Evolutionary conservation across 2,113 vertebrate genomes (phyloP).

Genomic region (Uria lomvia): DNA sequence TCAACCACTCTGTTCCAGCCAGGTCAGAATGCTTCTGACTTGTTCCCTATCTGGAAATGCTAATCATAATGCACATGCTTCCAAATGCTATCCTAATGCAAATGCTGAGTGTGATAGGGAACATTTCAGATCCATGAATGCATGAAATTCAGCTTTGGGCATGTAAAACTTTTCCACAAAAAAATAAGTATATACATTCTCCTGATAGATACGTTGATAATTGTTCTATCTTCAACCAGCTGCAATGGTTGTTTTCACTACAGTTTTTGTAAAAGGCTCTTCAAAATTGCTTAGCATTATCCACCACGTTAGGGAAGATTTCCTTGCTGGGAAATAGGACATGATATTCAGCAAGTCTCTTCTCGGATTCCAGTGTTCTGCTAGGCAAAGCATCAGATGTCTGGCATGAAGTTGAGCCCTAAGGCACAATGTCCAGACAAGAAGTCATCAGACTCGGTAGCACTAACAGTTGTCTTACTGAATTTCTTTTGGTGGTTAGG

Average conservation of each 20-base stretch:
- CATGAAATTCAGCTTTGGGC: background rate
- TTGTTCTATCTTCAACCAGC: background rate
- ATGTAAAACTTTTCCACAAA: background rate
- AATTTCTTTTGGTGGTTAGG: constrained; percentile 39
- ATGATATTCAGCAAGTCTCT: constrained; percentile 39
- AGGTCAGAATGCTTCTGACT: background rate
- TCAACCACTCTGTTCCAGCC: background rate
- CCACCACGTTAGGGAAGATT: background rate
- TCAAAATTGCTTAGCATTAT: background rate
- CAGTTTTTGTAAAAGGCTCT: background rate
- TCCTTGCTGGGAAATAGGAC: constrained; percentile 57
- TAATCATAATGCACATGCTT: background rate
- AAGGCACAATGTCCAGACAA: constrained; percentile 68
- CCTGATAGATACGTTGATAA: background rate
- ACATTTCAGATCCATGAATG: background rate
- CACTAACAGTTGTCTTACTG: constrained; percentile 52
- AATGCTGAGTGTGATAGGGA: background rate
- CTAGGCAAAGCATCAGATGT: constrained; percentile 58
- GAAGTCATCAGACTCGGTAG: constrained; percentile 54
- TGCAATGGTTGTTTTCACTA: background rate
- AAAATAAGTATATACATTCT: background rate
- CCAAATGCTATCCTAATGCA: background rate
- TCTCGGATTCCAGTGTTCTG: constrained; percentile 56
- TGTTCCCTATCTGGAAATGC: background rate
- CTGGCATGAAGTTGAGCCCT: constrained; percentile 63